Conservation (phyloP, 2,797 vertebrate species). For the Triplophysa yarkandensis region DNA sequence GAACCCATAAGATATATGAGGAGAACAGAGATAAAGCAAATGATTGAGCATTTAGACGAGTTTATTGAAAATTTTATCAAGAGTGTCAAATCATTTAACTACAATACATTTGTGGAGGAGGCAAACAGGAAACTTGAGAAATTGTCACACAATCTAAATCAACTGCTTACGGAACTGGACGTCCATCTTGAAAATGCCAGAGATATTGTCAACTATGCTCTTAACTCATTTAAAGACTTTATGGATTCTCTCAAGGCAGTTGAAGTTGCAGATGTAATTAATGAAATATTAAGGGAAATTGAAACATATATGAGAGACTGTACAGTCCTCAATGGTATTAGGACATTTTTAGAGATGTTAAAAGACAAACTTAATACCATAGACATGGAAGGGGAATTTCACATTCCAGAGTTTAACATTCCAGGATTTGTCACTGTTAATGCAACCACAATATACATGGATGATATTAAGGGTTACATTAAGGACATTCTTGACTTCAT, state of each 20-base stretch:
- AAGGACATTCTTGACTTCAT: slow-evolving; percentile 81
- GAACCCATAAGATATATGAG: slow-evolving; percentile 73
- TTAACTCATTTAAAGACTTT: slow-evolving; percentile 59
- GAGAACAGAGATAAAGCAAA: slow-evolving; percentile 73
- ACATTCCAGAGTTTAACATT: slow-evolving; percentile 85
- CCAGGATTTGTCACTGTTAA: slow-evolving; percentile 75
- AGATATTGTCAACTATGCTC: slow-evolving; percentile 72
- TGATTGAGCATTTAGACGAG: slow-evolving; percentile 78
- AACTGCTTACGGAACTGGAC: slow-evolving; percentile 77
- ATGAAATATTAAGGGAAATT: slow-evolving; percentile 62
- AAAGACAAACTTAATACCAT: slow-evolving; percentile 74
- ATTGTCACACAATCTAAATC: slow-evolving; percentile 72
- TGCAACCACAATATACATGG: slow-evolving; percentile 80
- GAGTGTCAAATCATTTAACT: slow-evolving; percentile 79
- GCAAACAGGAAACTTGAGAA: slow-evolving; percentile 74
- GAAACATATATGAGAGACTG: slow-evolving; percentile 70
- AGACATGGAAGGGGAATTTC: slow-evolving; percentile 73
- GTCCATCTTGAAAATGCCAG: slow-evolving; percentile 77
- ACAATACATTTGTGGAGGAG: slow-evolving; percentile 79
- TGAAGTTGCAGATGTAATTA: slow-evolving; percentile 73
- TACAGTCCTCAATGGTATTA: slow-evolving; percentile 68
- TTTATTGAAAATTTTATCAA: slow-evolving; percentile 72
- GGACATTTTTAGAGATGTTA: slow-evolving; percentile 69
- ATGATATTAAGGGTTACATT: slow-evolving; percentile 82
- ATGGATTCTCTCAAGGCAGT: slow-evolving; percentile 75